These are phyloP conservation scores for Pseudotriccus pelzelni DNA, from an alignment of 2,797 vertebrate species.

Conservation along the genomic window DNA sequence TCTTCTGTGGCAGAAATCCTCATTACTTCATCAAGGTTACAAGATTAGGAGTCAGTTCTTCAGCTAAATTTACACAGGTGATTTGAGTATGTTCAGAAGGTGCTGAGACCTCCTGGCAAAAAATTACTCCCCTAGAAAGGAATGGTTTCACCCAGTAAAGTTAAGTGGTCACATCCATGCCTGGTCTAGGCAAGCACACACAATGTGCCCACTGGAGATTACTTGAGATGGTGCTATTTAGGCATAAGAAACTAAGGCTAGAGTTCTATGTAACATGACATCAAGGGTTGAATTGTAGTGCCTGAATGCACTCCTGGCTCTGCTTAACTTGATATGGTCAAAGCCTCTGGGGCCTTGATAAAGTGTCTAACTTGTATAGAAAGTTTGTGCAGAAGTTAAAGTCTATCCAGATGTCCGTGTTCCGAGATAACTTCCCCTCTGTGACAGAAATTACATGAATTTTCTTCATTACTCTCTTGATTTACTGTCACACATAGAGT, in stretches of 20 bases:
- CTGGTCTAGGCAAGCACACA: not conserved
- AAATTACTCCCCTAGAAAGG: not conserved
- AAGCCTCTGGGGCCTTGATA: not conserved
- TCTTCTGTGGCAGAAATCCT: not conserved
- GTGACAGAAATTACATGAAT: not conserved
- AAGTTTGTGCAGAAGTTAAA: not conserved
- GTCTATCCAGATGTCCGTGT: not conserved
- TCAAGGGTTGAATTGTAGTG: not conserved
- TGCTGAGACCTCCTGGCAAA: not conserved
- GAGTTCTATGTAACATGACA: not conserved
- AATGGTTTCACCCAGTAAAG: not conserved
- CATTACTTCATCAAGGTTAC: not conserved
- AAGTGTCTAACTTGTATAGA: not conserved
- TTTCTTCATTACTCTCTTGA: not conserved
- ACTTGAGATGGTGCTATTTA: not conserved
- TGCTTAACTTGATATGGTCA: not conserved
- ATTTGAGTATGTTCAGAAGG: not conserved
- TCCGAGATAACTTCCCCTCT: not conserved
- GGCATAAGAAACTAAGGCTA: not conserved
- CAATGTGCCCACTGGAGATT: not conserved
- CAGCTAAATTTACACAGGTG: not conserved
- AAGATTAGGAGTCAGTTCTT: not conserved
- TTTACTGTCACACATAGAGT: not conserved
- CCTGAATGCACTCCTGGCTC: not conserved
- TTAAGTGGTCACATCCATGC: not conserved